Evolutionary conservation across 2,113 vertebrate genomes (phyloP), one percentile per base, ranked within the genome.

Genomic region (Todiramphus saurophagus): DNA sequence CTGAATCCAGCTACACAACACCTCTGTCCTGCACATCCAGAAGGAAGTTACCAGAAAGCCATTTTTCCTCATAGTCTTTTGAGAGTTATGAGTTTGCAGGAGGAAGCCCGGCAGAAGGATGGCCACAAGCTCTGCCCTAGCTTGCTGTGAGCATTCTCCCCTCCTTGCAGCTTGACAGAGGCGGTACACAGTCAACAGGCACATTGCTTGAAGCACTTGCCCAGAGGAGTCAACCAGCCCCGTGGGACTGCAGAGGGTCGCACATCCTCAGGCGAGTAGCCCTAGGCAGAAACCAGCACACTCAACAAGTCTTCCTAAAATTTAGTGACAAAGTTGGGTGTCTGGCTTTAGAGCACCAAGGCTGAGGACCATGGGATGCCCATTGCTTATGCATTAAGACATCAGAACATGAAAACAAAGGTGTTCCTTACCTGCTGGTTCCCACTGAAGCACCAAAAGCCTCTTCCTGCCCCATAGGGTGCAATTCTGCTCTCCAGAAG

Each of bases 201-300:
- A 21, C 14, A 17, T 4, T 1, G 18, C 58, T 4, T 0, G 4
- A 48, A 41, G 39, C 25, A 1, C 63, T 33, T 0, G 0, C 0
- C 0, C 30, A 1, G 3, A 20, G 24, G 18, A 20, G 16, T 1
- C 17, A 0, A 0, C 15, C 23, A 27, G 72, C 63, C n/a, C 55
- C 0, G 24, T 0, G 19, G 18, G 33, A 18, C 46, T 2, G 3
- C 67, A 18, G 4, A 7, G 14, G 12, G 19, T 17, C 1, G 0
- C 0, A 12, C 28, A 5, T 5, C 48, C 37, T 27, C 35, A 2
- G 0, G 16, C 5, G 24, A 5, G 44, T 2, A 6, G 15, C 48
- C 73, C 58, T 2, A 9, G 5, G 8, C 55, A 78, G 35, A 7
- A 63, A 56, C 2, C 11, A 10, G 27, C 4, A 3, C 4, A 17